phyloP scores from a whole-genome alignment of 1,140 invertebrate species.

The Tribolium castaneum region DNA sequence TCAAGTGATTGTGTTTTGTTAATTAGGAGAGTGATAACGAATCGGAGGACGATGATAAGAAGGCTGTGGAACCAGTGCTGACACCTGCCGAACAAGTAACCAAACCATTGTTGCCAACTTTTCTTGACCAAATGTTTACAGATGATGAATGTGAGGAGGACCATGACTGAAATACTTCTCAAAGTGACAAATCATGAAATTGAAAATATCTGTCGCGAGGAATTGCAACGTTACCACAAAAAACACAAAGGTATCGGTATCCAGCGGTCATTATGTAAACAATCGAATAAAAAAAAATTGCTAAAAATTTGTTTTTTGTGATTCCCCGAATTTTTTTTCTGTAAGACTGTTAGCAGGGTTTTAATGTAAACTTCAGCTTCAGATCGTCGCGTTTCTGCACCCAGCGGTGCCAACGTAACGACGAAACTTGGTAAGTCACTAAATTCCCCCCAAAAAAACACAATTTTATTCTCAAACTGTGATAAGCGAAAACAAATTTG shows the following conservation, averaged over 20 bases:
- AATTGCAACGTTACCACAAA: slow-evolving; percentile 68
- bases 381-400: slow-evolving; percentile 59
- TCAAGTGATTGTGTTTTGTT: slow-evolving; percentile 18
- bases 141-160: slow-evolving; percentile 89
- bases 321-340: slow-evolving; percentile 17
- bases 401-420: slow-evolving; percentile 60
- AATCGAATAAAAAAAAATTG: slow-evolving; percentile 12
- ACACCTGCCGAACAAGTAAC: slow-evolving; percentile 65
- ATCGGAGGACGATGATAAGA: slow-evolving; percentile 54
- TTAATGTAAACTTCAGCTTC: slow-evolving; percentile 61
- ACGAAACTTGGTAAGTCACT: slow-evolving; percentile 59
- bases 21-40: slow-evolving; percentile 62
- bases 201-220: slow-evolving; percentile 80
- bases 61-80: slow-evolving; percentile 42
- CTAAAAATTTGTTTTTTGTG: slow-evolving; percentile 20
- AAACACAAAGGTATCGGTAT: slow-evolving; percentile 60
- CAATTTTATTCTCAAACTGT: slow-evolving; percentile 17
- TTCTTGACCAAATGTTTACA: slow-evolving; percentile 62
- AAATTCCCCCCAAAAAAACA: neutral
- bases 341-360: slow-evolving; percentile 57
- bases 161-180: slow-evolving; percentile 91
- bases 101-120: neutral
- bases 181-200: slow-evolving; percentile 95
- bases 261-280: neutral
- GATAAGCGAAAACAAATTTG: neutral